Evolutionary conservation across 2,113 vertebrate genomes (phyloP), one percentile per base, ranked within the genome.

Genomic region (Fulmarus glacialis): DNA sequence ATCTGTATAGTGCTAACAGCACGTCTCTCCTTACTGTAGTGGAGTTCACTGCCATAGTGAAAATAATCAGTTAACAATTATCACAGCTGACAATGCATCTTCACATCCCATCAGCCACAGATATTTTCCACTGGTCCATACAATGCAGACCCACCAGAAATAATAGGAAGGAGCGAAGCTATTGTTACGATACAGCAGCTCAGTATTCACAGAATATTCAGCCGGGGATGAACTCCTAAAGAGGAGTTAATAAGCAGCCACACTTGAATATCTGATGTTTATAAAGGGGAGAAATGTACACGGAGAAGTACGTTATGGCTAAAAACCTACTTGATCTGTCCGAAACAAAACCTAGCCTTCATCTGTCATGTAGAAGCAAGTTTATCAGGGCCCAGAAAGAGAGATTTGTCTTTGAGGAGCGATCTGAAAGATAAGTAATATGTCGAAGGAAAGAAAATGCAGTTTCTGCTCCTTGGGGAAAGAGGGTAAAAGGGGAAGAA

Each of bases 391-490:
- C 75, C 38, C 52, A 94, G 68, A 74, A 59, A 81, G 45, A 97
- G 55, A 86, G 72, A 60, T 68, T 82, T 90, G 58, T 96, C 94
- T 97, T 97, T 98, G 97, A 97, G 93, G 70, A 95, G 72, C 22
- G 64, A 95, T 81, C 78, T 64, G 90, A 96, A 97, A 95, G 94
- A 93, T 95, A 97, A 96, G 80, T 94, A 94, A 92, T 64, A 82
- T 0, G 53, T 84, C 87, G 96, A 94, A 97, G 56, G 87, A 96
- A 87, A 96, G 77, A 93, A 92, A 88, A 95, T 72, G 71, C 45
- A 40, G 80, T 95, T 94, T 92, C 80, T 96, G 26, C 87, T 97
- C 93, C 92, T 96, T 45, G 63, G 93, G 93, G 94, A 52, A 17
- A n/a, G 26, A 77, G 72, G 30, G 62, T 91, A 67, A 95, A 96